A percentile compares a stretch with the other conserved stretches of the same genome.
Conservation (phyloP, 2,888 invertebrate genomes). For the Drosophila robusta region DNA sequence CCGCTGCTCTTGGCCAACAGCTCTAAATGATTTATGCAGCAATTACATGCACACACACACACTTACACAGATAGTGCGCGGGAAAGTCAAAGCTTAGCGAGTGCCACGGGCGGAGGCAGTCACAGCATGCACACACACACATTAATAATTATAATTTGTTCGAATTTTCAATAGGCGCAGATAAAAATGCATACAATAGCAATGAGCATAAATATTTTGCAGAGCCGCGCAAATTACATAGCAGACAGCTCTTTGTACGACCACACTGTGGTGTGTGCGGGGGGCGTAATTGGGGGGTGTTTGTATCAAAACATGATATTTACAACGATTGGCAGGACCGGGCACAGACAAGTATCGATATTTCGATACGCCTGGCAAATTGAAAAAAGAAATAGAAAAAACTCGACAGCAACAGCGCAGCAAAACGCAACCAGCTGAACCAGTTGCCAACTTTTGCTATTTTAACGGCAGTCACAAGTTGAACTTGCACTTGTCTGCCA, state of each 20-base stretch:
- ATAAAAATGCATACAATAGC: constrained; percentile 59
- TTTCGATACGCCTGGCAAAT: constrained; percentile 36
- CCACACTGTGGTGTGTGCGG: not conserved
- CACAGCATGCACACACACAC: constrained; percentile 12
- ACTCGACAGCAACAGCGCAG: not conserved
- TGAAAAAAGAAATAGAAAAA: constrained; percentile 31
- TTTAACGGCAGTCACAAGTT: constrained; percentile 31
- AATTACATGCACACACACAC: constrained; percentile 57
- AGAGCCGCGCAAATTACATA: constrained; percentile 62
- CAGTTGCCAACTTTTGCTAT: constrained; percentile 31
- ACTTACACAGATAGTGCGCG: constrained; percentile 20
- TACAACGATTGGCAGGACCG: constrained; percentile 30
- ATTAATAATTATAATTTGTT: constrained; percentile 75
- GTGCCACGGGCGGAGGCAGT: constrained; percentile 8
- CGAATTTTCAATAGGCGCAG: constrained; percentile 64
- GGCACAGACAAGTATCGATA: constrained; percentile 25
- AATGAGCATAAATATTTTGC: constrained; percentile 73
- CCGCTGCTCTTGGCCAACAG: constrained; percentile 62
- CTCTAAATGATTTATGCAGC: constrained; percentile 74
- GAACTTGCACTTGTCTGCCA: constrained; percentile 46
- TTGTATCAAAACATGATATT: constrained; percentile 40
- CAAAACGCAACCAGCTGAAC: constrained; percentile 39
- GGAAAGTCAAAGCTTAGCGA: constrained; percentile 49
- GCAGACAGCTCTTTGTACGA: constrained; percentile 49
- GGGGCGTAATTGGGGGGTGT: not conserved